Evolutionary conservation across 2,797 vertebrate species (phyloP).

Genomic region (Acipenser transmontanus): DNA sequence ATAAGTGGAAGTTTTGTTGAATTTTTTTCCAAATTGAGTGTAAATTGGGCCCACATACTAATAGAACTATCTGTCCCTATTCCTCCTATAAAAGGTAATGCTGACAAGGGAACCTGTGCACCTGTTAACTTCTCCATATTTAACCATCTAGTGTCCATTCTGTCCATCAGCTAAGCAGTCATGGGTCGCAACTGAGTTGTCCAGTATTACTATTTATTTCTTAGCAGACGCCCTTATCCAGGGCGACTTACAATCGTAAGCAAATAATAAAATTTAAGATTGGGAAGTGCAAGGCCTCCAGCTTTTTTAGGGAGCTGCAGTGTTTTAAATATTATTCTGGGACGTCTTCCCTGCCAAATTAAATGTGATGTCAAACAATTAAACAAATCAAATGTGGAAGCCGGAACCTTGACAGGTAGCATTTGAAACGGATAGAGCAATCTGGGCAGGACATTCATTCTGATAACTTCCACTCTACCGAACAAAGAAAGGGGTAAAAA

Average conservation of each 20-base stretch:
- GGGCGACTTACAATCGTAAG: no score
- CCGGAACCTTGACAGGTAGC: neutral
- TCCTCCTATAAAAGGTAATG: neutral
- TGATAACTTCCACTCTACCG: neutral
- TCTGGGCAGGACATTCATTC: conserved; percentile 1
- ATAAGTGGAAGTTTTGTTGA: no score
- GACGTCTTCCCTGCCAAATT: neutral
- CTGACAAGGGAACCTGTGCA: neutral
- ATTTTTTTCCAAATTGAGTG: neutral
- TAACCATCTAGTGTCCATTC: neutral
- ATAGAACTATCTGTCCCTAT: neutral
- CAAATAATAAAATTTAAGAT: neutral
- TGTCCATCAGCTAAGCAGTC: neutral
- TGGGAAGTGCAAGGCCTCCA: neutral
- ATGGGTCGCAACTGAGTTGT: neutral
- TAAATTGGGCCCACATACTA: neutral
- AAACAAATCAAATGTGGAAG: neutral
- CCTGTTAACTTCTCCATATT: neutral
- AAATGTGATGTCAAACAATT: neutral
- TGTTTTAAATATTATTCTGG: neutral
- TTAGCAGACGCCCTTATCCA: no score
- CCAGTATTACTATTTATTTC: no score
- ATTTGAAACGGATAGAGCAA: neutral
- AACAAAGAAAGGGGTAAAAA: neutral
- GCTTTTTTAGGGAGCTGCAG: neutral